These are phyloP conservation scores for Seira sanloemensis DNA, from an alignment of 2,888 invertebrate genomes.

Conservation along the genomic window DNA sequence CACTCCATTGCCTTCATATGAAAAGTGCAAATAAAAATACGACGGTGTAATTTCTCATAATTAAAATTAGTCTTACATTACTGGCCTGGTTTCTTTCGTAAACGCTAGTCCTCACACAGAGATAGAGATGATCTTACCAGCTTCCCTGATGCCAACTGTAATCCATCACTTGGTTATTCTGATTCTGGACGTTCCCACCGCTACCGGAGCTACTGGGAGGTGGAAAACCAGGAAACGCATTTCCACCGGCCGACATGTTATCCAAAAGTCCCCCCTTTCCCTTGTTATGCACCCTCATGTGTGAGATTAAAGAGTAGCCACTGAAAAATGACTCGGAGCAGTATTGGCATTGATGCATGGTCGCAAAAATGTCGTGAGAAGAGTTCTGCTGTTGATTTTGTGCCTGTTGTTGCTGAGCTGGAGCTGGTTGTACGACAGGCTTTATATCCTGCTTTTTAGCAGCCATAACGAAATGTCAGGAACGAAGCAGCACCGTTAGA, in stretches of 20 bases:
- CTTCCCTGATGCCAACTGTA: slow-evolving; percentile 68
- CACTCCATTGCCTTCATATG: slow-evolving; percentile 64
- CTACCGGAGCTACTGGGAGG: slow-evolving; percentile 59
- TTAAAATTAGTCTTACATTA: background rate
- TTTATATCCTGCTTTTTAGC: slow-evolving; percentile 59
- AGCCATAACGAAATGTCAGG: slow-evolving; percentile 53
- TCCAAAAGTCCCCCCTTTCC: slow-evolving; percentile 51
- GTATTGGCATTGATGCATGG: slow-evolving; percentile 68
- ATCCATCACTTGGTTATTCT: slow-evolving; percentile 65
- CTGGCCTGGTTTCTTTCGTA: background rate
- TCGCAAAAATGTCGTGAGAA: slow-evolving; percentile 51
- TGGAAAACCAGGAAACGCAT: slow-evolving; percentile 66
- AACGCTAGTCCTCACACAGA: too few relatives aligned
- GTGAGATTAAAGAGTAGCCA: slow-evolving; percentile 67
- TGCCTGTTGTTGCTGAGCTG: background rate
- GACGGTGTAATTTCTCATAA: background rate
- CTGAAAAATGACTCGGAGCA: slow-evolving; percentile 69
- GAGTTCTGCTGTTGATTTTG: slow-evolving; percentile 26
- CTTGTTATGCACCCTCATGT: slow-evolving; percentile 67
- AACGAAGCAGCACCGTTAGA: slow-evolving; percentile 24
- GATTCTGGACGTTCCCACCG: slow-evolving; percentile 48
- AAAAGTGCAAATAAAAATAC: too few relatives aligned
- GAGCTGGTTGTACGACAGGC: slow-evolving; percentile 24
- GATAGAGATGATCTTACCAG: too few relatives aligned
- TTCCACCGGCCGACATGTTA: slow-evolving; percentile 45